A percentile compares a stretch with the other conserved stretches of the same genome.
Conservation (phyloP, 2,113 vertebrate genomes). For the Athene cunicularia region DNA sequence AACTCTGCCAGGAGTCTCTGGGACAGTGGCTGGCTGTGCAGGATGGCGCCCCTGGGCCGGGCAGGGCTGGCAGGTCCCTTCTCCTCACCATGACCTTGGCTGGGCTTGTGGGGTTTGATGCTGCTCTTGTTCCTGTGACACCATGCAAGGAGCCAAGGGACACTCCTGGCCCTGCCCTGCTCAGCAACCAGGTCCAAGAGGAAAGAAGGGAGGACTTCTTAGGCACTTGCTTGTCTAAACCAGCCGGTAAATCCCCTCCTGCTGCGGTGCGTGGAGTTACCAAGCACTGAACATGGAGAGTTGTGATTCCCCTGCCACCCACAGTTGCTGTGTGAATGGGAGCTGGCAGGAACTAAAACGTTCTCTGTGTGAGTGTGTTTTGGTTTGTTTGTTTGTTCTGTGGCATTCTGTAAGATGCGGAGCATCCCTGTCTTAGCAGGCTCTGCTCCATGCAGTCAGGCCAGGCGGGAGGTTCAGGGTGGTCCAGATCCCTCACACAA, state of each 20-base stretch:
- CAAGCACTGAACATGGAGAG: fast-evolving
- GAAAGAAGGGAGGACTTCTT: not conserved
- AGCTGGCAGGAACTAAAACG: not conserved
- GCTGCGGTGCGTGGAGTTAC: no score
- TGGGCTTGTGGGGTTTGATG: not conserved
- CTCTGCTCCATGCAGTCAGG: not conserved
- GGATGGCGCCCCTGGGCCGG: fast-evolving
- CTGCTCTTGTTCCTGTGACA: not conserved
- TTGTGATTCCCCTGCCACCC: not conserved
- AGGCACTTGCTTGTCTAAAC: not conserved
- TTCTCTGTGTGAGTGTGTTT: not conserved
- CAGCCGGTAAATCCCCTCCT: not conserved
- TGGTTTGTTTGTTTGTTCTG: not conserved
- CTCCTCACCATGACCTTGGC: not conserved
- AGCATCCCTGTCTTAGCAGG: fast-evolving
- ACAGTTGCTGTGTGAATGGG: not conserved
- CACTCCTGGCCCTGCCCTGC: not conserved
- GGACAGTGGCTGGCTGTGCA: not conserved
- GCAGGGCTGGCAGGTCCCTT: not conserved
- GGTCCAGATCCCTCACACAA: not conserved
- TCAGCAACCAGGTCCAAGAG: not conserved
- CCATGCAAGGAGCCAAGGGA: not conserved
- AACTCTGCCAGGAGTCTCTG: not conserved
- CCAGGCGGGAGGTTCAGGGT: not conserved
- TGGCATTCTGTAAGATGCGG: not conserved